Evolutionary conservation across 2,888 invertebrate genomes (phyloP).

Genomic region (Hoplodrina blanda): DNA sequence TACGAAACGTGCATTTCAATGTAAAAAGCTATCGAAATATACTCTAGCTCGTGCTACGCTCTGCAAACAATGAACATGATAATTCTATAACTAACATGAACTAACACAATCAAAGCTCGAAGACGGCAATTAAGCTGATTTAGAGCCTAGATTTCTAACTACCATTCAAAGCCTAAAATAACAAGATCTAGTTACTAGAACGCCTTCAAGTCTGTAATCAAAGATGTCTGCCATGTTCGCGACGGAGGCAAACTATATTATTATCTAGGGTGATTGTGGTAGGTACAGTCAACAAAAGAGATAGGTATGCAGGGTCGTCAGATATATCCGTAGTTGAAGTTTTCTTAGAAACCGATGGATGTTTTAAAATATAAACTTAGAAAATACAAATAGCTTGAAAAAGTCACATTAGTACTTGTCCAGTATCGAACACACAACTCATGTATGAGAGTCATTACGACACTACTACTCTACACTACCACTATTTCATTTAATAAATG

Average conservation of each 20-base stretch:
- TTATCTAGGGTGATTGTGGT: neutral
- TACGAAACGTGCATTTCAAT: neutral
- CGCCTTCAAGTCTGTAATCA: conserved; percentile 15
- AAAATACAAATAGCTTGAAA: too few relatives aligned
- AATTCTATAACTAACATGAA: neutral
- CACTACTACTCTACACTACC: too few relatives aligned
- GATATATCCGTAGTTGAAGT: too few relatives aligned
- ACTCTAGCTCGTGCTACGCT: neutral
- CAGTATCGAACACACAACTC: too few relatives aligned
- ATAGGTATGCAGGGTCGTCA: too few relatives aligned
- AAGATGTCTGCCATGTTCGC: neutral
- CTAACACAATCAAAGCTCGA: neutral
- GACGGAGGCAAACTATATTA: neutral
- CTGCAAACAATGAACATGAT: neutral
- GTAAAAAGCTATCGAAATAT: neutral
- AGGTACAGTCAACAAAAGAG: too few relatives aligned
- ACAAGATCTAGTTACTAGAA: neutral
- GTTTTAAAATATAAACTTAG: too few relatives aligned
- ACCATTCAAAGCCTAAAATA: conserved; percentile 11
- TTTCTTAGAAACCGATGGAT: too few relatives aligned
- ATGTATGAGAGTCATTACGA: too few relatives aligned
- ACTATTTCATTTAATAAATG: too few relatives aligned
- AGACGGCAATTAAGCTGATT: conserved; percentile 14
- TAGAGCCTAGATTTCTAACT: conserved; percentile 12
- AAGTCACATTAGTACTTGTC: too few relatives aligned